Evolutionary conservation across 2,888 invertebrate species (phyloP).

Genomic region (Pterostichus madidus): DNA sequence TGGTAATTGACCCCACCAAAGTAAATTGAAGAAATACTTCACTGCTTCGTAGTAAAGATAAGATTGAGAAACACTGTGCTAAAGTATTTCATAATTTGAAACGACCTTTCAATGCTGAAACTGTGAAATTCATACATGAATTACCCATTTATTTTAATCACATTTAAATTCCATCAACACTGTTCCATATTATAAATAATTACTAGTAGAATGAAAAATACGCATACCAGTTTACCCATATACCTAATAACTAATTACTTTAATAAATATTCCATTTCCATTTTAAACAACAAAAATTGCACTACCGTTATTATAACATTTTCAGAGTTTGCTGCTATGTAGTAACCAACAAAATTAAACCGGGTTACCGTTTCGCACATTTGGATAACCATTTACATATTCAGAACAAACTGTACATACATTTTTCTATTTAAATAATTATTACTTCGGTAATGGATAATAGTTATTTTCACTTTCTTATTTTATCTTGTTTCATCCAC

Average conservation of each 20-base stretch:
- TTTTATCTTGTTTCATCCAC: background rate
- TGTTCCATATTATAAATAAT: conserved; percentile 41
- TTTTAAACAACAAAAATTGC: conserved; percentile 30
- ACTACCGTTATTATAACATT: conserved; percentile 39
- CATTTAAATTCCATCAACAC: conserved; percentile 20
- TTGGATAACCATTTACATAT: conserved; percentile 3
- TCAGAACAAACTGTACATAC: background rate
- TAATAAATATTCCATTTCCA: conserved; percentile 23
- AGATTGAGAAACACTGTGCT: no score
- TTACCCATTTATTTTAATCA: conserved; percentile 38
- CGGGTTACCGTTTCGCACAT: background rate
- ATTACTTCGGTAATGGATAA: background rate
- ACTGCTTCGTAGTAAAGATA: no score
- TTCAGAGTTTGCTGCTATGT: background rate
- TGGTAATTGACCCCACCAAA: no score
- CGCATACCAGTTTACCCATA: conserved; percentile 38
- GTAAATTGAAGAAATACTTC: no score
- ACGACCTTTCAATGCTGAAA: conserved; percentile 49
- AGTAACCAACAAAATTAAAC: conserved; percentile 7
- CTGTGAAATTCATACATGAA: conserved; percentile 38
- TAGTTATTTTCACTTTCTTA: background rate
- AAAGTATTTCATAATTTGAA: conserved; percentile 24
- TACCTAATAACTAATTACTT: conserved; percentile 25
- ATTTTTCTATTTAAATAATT: background rate
- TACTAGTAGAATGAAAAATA: conserved; percentile 12